These are phyloP conservation scores for Tachina lurida DNA, from an alignment of 2,888 invertebrate species.

Conservation along the genomic window DNA sequence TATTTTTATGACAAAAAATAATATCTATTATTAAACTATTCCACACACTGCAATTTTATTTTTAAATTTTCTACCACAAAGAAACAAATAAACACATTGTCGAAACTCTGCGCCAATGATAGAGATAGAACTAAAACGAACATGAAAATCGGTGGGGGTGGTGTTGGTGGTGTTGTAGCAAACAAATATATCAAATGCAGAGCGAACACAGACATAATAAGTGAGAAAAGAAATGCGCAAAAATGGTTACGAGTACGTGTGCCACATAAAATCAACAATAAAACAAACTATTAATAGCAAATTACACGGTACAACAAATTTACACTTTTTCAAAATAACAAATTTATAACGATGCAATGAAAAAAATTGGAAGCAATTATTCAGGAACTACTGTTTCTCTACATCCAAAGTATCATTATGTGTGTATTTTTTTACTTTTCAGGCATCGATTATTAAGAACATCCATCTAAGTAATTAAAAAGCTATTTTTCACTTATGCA, in stretches of 20 bases:
- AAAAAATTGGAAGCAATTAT: too few species aligned
- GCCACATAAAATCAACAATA: constrained; percentile 34
- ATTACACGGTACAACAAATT: too few species aligned
- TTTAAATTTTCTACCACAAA: constrained; percentile 25
- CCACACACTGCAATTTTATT: constrained; percentile 59
- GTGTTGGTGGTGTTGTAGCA: constrained; percentile 20
- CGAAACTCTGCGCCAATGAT: not conserved
- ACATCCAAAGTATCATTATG: too few species aligned
- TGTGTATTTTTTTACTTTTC: too few species aligned
- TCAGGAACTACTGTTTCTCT: too few species aligned
- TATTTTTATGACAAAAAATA: constrained; percentile 42
- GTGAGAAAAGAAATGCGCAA: constrained; percentile 31
- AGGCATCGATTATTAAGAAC: too few species aligned
- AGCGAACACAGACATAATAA: not conserved
- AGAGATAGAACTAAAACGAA: too few species aligned
- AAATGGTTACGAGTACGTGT: constrained; percentile 42
- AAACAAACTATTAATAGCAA: not conserved
- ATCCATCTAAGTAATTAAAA: too few species aligned
- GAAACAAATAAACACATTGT: constrained; percentile 1
- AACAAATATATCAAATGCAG: not conserved
- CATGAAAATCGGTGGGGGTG: too few species aligned
- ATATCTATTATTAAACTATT: constrained; percentile 51
- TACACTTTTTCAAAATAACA: too few species aligned
- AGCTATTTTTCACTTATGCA: too few species aligned
- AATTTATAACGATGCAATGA: too few species aligned